Conservation (phyloP, 2,888 invertebrate genomes). For the Leptinotarsa tumamoca region DNA sequence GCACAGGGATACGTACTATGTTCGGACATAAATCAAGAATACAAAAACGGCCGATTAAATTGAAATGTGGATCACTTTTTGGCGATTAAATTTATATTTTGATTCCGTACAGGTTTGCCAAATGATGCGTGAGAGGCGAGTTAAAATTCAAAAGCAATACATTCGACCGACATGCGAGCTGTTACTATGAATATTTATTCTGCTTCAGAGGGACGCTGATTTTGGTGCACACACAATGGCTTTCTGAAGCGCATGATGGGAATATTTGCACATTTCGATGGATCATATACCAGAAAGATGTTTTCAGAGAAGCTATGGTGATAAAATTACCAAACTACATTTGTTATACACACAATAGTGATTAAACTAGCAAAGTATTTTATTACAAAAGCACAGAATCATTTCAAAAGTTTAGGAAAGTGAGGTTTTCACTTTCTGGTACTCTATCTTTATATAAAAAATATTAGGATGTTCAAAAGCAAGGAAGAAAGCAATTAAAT, state of each 20-base stretch:
- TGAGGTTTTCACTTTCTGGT: no score
- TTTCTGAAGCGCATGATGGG: constrained; percentile 25
- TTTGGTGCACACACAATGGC: constrained; percentile 31
- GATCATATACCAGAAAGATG: constrained; percentile 17
- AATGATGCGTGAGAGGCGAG: constrained; percentile 40
- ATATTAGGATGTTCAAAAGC: no score
- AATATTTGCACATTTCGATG: constrained; percentile 25
- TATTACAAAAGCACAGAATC: no score
- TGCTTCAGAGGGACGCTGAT: constrained; percentile 23
- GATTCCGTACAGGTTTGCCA: constrained; percentile 35
- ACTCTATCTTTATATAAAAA: no score
- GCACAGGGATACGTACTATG: not conserved
- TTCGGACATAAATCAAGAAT: constrained; percentile 41
- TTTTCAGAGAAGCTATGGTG: not conserved
- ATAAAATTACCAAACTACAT: no score
- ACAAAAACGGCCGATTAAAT: constrained; percentile 42
- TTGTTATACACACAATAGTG: no score
- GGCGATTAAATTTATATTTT: constrained; percentile 42
- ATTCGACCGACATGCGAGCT: constrained; percentile 43
- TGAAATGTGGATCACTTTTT: constrained; percentile 42
- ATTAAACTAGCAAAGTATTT: no score
- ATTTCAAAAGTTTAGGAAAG: no score
- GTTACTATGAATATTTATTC: constrained; percentile 45
- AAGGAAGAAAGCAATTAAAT: no score
- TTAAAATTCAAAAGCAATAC: constrained; percentile 44